These are phyloP conservation scores for Ornithoptera priamus DNA, from an alignment of 2,888 invertebrate genomes.

Conservation along the genomic window DNA sequence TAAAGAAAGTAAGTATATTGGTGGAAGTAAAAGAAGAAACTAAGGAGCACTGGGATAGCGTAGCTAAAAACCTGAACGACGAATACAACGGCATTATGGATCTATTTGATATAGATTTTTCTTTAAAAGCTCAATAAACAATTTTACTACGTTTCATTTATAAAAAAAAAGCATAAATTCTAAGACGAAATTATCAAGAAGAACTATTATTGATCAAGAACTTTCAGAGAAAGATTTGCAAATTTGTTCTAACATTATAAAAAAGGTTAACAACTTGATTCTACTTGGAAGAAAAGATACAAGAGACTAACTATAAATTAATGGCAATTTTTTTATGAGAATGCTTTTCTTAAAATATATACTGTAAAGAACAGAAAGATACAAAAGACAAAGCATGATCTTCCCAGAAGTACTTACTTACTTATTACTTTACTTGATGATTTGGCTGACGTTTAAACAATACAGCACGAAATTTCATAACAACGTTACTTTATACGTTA, in stretches of 20 bases:
- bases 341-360: no score
- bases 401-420: no score
- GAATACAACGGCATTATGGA: slow-evolving; percentile 55
- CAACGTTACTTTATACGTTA: background rate
- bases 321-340: no score
- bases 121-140: slow-evolving; percentile 12
- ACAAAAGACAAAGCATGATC: no score
- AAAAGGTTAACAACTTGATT: background rate
- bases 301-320: background rate
- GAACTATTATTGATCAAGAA: background rate
- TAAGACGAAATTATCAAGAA: background rate
- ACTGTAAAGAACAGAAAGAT: no score
- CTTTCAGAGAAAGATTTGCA: background rate
- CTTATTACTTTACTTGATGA: no score
- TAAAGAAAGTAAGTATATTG: slow-evolving; percentile 58
- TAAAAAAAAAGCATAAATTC: background rate
- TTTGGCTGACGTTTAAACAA: no score
- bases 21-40: slow-evolving; percentile 56
- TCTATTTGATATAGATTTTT: slow-evolving; percentile 34
- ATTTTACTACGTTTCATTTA: background rate
- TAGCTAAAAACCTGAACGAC: slow-evolving; percentile 42
- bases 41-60: slow-evolving; percentile 50
- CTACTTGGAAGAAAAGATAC: background rate
- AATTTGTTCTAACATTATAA: background rate
- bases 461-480: no score